These are phyloP conservation scores for Macrostomum cliftonense DNA, from an alignment of 2,888 invertebrate genomes.

Conservation along the genomic window DNA sequence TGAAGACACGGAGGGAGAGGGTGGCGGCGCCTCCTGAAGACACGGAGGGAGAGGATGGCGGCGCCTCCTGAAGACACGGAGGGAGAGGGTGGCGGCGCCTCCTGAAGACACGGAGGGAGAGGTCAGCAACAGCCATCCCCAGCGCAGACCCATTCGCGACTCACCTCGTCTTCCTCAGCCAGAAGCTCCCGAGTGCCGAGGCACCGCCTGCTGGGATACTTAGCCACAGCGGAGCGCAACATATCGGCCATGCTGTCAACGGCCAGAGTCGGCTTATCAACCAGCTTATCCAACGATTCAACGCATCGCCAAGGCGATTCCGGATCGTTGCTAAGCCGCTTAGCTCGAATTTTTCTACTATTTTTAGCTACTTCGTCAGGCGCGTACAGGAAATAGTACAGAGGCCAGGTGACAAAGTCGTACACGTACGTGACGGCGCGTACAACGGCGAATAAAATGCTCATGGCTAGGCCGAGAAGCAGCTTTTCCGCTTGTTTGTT, in stretches of 20 bases:
- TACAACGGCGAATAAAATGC: constrained; percentile 7
- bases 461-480: too few relatives aligned
- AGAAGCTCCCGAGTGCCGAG: constrained; percentile 74
- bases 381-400: too few relatives aligned
- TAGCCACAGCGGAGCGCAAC: constrained; percentile 56
- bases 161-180: constrained; percentile 65
- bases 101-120: too few relatives aligned
- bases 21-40: too few relatives aligned
- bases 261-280: constrained; percentile 27
- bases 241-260: constrained; percentile 44
- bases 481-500: too few relatives aligned
- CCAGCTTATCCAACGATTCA: constrained; percentile 16
- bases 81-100: too few relatives aligned
- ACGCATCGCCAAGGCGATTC: constrained; percentile 22
- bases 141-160: too few relatives aligned
- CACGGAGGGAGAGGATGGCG: too few relatives aligned
- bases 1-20: too few relatives aligned
- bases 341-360: neutral
- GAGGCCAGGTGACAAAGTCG: constrained; percentile 6
- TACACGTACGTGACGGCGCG: constrained; percentile 9
- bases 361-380: neutral
- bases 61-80: too few relatives aligned
- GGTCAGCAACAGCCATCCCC: too few relatives aligned
- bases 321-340: constrained; percentile 15
- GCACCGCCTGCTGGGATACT: constrained; percentile 55